Conservation (phyloP, 2,113 vertebrate genomes). For the Chaetorhynchus papuensis region DNA sequence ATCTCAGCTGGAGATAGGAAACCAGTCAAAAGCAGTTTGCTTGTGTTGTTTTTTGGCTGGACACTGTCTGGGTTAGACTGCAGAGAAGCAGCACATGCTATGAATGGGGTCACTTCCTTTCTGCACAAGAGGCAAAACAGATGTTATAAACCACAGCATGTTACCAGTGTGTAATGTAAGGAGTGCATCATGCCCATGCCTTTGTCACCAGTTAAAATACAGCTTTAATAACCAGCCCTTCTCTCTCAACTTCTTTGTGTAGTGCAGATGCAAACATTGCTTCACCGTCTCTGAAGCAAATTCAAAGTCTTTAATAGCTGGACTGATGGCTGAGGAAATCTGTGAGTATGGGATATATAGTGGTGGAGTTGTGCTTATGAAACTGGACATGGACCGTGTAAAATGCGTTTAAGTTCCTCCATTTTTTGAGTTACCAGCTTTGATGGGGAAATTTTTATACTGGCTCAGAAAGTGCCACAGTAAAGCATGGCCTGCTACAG, state of each 20-base stretch:
- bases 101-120: neutral
- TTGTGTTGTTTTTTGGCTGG: neutral
- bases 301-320: neutral
- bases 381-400: neutral
- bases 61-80: neutral
- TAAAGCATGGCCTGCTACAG: neutral
- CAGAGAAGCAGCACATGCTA: rapidly evolving
- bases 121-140: neutral
- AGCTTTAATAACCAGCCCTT: neutral
- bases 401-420: neutral
- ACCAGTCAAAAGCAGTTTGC: neutral
- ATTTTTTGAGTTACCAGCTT: neutral
- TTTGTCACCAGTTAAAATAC: neutral
- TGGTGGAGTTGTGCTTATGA: neutral
- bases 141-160: rapidly evolving
- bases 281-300: neutral
- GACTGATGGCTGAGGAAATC: neutral
- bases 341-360: neutral
- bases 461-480: neutral
- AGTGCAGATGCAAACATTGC: neutral
- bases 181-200: rapidly evolving
- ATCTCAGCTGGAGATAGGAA: neutral
- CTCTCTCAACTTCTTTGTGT: neutral
- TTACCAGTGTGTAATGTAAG: neutral
- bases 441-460: neutral